Evolutionary conservation across 2,113 vertebrate species (phyloP).

Genomic region (Vireo altiloquus): DNA sequence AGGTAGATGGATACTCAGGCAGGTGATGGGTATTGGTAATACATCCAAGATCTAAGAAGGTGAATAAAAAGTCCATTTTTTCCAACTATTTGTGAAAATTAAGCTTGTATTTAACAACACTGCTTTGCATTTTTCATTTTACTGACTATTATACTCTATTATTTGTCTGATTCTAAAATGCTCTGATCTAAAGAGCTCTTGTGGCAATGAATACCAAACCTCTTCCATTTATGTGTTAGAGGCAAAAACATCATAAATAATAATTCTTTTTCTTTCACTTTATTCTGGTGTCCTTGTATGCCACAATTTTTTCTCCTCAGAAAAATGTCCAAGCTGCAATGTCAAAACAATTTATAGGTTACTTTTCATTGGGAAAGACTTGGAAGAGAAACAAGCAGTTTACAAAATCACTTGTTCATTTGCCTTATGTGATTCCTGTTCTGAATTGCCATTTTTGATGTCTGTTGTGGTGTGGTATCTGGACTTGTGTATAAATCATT

Average conservation of each 20-base stretch:
- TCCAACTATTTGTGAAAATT: neutral
- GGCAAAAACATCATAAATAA: neutral
- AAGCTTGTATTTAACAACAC: accelerated
- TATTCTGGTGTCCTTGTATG: neutral
- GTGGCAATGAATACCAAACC: neutral
- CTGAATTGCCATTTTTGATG: neutral
- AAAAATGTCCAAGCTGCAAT: neutral
- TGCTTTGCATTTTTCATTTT: neutral
- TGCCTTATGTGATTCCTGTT: neutral
- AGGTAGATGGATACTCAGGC: neutral
- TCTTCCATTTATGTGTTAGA: neutral
- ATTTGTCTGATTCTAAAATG: neutral
- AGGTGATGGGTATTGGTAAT: neutral
- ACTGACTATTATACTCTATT: neutral
- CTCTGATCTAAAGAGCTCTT: neutral
- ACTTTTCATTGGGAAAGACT: neutral
- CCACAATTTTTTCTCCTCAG: neutral
- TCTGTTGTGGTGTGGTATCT: neutral
- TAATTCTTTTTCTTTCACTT: neutral
- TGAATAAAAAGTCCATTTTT: neutral
- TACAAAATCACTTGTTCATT: neutral
- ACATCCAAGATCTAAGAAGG: neutral
- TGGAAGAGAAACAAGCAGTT: neutral
- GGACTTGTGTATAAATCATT: neutral
- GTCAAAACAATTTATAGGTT: neutral